A percentile compares a stretch with the other conserved stretches of the same genome.
Conservation (phyloP, 2,113 vertebrate species). For the Ophthalmolycus amberensis region DNA sequence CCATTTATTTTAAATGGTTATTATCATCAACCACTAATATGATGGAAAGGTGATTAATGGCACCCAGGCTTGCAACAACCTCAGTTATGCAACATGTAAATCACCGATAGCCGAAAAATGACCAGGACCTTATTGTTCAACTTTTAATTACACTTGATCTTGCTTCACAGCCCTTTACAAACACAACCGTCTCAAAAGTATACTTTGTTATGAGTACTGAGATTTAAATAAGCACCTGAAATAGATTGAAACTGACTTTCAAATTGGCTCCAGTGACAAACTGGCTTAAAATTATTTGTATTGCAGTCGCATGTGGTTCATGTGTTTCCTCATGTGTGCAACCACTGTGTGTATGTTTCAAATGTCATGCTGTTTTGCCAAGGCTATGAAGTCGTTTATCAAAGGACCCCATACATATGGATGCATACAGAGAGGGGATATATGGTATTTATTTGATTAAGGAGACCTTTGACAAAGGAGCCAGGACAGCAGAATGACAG, state of each 20-base stretch:
- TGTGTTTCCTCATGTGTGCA: neutral
- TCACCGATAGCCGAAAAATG: slow-evolving; percentile 15
- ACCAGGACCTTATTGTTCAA: neutral
- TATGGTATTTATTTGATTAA: slow-evolving; percentile 66
- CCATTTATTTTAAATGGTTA: neutral
- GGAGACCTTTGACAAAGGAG: slow-evolving; percentile 61
- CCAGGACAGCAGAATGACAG: slow-evolving; percentile 60
- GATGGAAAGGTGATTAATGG: slow-evolving; percentile 8
- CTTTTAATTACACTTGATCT: slow-evolving; percentile 12
- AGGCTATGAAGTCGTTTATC: slow-evolving; percentile 47
- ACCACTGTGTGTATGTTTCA: slow-evolving; percentile 11
- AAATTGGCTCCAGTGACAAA: slow-evolving; percentile 15
- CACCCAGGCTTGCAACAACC: neutral
- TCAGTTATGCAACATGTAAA: slow-evolving; percentile 27
- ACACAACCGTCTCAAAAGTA: slow-evolving; percentile 4
- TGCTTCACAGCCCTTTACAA: slow-evolving; percentile 12
- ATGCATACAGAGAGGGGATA: slow-evolving; percentile 38
- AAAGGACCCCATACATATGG: slow-evolving; percentile 53
- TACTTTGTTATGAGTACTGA: neutral
- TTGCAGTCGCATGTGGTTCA: slow-evolving; percentile 3
- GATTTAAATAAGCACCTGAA: neutral
- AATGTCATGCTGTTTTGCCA: slow-evolving; percentile 48
- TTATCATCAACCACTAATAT: neutral
- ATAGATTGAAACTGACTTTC: neutral
- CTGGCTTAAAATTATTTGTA: neutral